Percentiles rank a stretch among this genome's conserved stretches.
phyloP scores from a whole-genome alignment of 1,140 invertebrate species.

The Zophobas morio region DNA sequence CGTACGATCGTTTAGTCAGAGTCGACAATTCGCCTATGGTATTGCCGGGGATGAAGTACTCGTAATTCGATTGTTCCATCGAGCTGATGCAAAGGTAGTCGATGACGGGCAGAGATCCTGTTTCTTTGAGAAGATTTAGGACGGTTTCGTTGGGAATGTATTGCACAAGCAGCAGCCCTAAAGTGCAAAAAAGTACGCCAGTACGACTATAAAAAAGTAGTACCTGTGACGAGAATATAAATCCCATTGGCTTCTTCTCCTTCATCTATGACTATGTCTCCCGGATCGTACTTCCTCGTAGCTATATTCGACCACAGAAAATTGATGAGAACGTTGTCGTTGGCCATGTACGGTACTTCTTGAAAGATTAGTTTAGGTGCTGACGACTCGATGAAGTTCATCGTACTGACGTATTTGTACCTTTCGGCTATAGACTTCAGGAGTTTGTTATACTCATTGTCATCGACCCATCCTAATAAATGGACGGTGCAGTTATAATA shows the following conservation, averaged over 20 bases:
- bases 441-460: slow-evolving; percentile 41
- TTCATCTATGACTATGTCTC: slow-evolving; percentile 34
- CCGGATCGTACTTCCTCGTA: slow-evolving; percentile 21
- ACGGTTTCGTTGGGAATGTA: slow-evolving; percentile 2
- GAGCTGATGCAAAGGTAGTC: slow-evolving; percentile 1
- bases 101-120: slow-evolving; percentile 10
- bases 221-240: slow-evolving; percentile 51
- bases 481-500: too few relatives aligned
- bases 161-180: not conserved
- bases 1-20: slow-evolving; percentile 47
- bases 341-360: slow-evolving; percentile 47
- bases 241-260: slow-evolving; percentile 39
- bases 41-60: slow-evolving; percentile 50
- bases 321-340: slow-evolving; percentile 36
- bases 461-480: slow-evolving; percentile 31
- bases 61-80: slow-evolving; percentile 25
- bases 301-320: slow-evolving; percentile 42
- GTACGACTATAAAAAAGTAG: not conserved
- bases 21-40: slow-evolving; percentile 50
- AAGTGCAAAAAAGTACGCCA: not conserved
- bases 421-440: slow-evolving; percentile 2
- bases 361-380: slow-evolving; percentile 50
- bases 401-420: slow-evolving; percentile 20
- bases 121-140: slow-evolving; percentile 18
- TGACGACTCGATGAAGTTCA: slow-evolving; percentile 30